phyloP scores from a whole-genome alignment of 2,888 invertebrate species.

The Blastobasis lacticolella region DNA sequence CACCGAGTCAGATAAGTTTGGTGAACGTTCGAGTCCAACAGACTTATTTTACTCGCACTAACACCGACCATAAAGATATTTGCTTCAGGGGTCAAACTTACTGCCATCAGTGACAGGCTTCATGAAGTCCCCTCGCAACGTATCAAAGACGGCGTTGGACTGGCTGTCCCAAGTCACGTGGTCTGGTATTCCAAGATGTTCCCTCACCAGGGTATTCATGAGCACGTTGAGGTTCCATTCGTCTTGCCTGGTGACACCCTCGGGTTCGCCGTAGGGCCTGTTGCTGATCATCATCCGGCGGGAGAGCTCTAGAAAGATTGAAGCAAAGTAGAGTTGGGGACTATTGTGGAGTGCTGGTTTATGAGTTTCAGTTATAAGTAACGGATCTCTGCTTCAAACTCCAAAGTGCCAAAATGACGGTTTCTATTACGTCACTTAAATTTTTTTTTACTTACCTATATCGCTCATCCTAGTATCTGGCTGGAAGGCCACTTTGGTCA shows the following conservation, averaged over 20 bases:
- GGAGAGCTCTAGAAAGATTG: slow-evolving; percentile 37
- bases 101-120: slow-evolving; percentile 80
- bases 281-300: slow-evolving; percentile 47
- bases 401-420: too few species aligned
- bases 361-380: too few species aligned
- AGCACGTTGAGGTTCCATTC: slow-evolving; percentile 54
- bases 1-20: too few species aligned
- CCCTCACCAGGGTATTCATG: slow-evolving; percentile 83
- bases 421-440: too few species aligned
- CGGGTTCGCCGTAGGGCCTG: slow-evolving; percentile 25
- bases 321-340: not conserved
- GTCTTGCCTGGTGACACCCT: slow-evolving; percentile 17
- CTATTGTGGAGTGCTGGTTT: too few species aligned
- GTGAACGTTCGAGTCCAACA: too few species aligned
- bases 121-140: slow-evolving; percentile 82
- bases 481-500: slow-evolving; percentile 56
- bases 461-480: slow-evolving; percentile 29
- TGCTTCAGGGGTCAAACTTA: slow-evolving; percentile 25
- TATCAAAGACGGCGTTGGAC: slow-evolving; percentile 73
- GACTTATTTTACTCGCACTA: too few species aligned
- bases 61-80: too few species aligned
- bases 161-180: slow-evolving; percentile 80
- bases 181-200: slow-evolving; percentile 77
- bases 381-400: too few species aligned
- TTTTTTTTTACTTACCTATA: not conserved